phyloP scores from a whole-genome alignment of 2,113 vertebrate species.

The Paramisgurnus dabryanus region DNA sequence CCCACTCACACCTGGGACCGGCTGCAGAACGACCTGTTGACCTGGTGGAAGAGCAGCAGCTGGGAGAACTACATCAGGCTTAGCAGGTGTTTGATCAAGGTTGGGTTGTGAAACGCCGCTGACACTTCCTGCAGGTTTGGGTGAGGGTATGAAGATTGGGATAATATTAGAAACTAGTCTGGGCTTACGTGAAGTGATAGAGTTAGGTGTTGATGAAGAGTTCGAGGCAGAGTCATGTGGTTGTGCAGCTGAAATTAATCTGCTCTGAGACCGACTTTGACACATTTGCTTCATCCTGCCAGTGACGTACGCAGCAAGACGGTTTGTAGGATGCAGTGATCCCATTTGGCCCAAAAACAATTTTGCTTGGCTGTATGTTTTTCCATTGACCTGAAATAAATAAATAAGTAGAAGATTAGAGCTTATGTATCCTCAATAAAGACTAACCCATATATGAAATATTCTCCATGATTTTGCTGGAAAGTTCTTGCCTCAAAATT shows the following conservation, averaged over 20 bases:
- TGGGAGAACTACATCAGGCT: not conserved
- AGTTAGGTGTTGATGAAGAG: not conserved
- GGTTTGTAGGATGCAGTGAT: constrained; percentile 90
- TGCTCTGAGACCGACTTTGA: not conserved
- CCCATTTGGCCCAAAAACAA: constrained; percentile 91
- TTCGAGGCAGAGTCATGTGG: not conserved
- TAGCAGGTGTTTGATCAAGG: not conserved
- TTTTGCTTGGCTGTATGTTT: constrained; percentile 87
- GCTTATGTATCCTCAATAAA: not conserved
- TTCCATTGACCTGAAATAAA: constrained; percentile 88
- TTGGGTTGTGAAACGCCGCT: too few species aligned
- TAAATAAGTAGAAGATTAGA: not conserved
- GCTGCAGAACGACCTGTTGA: constrained; percentile 48
- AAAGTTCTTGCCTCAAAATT: too few species aligned
- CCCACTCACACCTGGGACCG: constrained; percentile 25
- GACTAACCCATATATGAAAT: not conserved
- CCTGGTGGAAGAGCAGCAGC: constrained; percentile 28
- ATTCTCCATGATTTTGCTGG: too few species aligned
- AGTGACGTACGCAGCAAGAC: constrained; percentile 87
- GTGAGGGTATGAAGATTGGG: not conserved
- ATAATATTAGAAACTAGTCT: not conserved
- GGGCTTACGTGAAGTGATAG: not conserved
- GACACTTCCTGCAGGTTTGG: not conserved
- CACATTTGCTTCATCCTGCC: constrained; percentile 72
- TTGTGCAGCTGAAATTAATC: not conserved